These are phyloP conservation scores for Dendrolimus punctatus DNA, from an alignment of 1,140 invertebrate species.

Conservation along the genomic window DNA sequence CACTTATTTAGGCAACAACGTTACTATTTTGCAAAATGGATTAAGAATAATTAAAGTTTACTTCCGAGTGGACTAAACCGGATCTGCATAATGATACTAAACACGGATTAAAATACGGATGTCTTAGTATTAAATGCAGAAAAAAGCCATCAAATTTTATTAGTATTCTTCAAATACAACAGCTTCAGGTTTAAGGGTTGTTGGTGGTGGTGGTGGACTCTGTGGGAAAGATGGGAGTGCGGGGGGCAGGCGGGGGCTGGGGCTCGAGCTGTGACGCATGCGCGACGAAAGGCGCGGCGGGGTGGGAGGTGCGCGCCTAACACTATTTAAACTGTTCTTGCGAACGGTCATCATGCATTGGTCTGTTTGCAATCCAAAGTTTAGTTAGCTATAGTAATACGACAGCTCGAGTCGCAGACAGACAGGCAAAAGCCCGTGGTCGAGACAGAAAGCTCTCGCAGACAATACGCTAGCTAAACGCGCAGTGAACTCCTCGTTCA, in stretches of 20 bases:
- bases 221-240: slow-evolving; percentile 18
- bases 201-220: slow-evolving; percentile 16
- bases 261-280: slow-evolving; percentile 47
- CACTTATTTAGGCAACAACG: no score
- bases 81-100: no score
- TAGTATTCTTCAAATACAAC: no score
- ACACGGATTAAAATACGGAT: no score
- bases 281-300: slow-evolving; percentile 51
- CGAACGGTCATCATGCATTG: slow-evolving; percentile 70
- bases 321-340: slow-evolving; percentile 71
- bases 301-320: slow-evolving; percentile 59
- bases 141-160: no score
- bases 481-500: slow-evolving; percentile 66
- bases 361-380: slow-evolving; percentile 70
- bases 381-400: slow-evolving; percentile 70
- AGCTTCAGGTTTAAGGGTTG: slow-evolving; percentile 11
- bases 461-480: slow-evolving; percentile 67
- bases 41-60: no score
- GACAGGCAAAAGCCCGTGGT: slow-evolving; percentile 71
- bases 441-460: slow-evolving; percentile 64
- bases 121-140: no score
- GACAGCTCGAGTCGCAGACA: slow-evolving; percentile 67
- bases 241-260: slow-evolving; percentile 28
- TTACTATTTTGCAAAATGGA: no score
- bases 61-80: no score